phyloP scores from a whole-genome alignment of 2,113 vertebrate species.

The Pandion haliaetus region DNA sequence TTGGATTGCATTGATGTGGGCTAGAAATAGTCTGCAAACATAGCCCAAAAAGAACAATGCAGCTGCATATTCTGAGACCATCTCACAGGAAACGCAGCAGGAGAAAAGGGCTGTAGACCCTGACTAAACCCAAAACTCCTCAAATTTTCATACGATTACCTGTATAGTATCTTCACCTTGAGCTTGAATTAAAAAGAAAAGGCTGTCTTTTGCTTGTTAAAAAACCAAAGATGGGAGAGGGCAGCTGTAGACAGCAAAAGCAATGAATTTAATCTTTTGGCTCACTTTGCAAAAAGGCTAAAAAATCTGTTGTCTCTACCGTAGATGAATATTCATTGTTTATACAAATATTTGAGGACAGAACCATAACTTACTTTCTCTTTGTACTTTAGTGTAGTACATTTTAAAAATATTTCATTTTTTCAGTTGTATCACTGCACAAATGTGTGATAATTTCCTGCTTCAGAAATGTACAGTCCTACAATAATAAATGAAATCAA shows the following conservation, averaged over 20 bases:
- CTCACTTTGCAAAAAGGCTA: not conserved
- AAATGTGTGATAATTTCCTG: not conserved
- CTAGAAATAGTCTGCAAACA: slow-evolving; percentile 24
- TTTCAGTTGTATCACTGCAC: not conserved
- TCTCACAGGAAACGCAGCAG: not conserved
- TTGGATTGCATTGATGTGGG: not conserved
- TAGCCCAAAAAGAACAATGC: not conserved
- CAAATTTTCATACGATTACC: not conserved
- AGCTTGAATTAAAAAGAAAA: not conserved
- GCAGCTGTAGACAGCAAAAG: not conserved
- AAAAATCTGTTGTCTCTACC: not conserved
- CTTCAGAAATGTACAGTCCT: not conserved
- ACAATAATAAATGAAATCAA: not conserved
- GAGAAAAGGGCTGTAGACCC: not conserved
- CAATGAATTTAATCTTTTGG: not conserved
- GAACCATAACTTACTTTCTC: not conserved
- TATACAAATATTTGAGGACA: not conserved
- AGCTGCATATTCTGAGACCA: not conserved
- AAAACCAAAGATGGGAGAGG: not conserved
- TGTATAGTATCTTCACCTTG: not conserved
- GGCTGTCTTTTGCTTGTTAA: not conserved
- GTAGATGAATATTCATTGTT: not conserved
- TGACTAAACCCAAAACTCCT: not conserved
- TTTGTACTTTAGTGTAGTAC: not conserved
- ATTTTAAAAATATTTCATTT: not conserved